Evolutionary conservation across 2,888 invertebrate genomes (phyloP), one percentile per base, ranked within the genome.

Genomic region (Nemotelus nigrinus): DNA sequence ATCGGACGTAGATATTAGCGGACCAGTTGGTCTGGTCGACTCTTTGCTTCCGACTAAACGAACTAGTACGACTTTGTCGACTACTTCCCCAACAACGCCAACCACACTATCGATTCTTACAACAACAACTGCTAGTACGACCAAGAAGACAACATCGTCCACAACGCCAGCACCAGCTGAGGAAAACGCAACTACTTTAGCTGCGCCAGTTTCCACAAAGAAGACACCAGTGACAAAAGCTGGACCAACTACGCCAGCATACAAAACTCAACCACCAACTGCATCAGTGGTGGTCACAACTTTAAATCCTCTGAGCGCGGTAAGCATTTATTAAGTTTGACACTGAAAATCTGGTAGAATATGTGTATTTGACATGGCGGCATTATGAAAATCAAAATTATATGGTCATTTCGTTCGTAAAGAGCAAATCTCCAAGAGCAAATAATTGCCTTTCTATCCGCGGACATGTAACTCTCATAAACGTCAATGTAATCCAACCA

Each of bases 1-100:
- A 81, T 89, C 90, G 3, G 89, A 91, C 78, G 89, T 88, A 47
- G 90, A 90, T 48, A 88, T 86, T 60, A 86, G 86, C 60, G 85
- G 85, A 41, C 85, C 85, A 3, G 83, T 86, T 8, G 85, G 87
- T 74, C 85, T 88, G 3, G 85, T 87, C 43, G 87, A 88, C 48
- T 86, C 85, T 58, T 83, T 87, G 2, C 85, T 85, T 68, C 68
- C 68, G 3, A 79, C 81, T 44, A 81, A 82, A 41, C 80, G 83
- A 25, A 81, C 81, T 72, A 83, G 82, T 48, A 84, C 81, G 41
- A 83, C 57, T 7, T 81, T 83, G 43, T 83, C 84, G 7, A 82
- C 84, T 48, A 83, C 84, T 77, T 81, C 85, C 80, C 82, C 83
- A 6, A 83, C 83, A 44, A 83, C 83, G 3, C 85, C 86, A 45